Evolutionary conservation across 2,888 invertebrate genomes (phyloP), one percentile per base, ranked within the genome.

Genomic region (Cremastinae sp.): DNA sequence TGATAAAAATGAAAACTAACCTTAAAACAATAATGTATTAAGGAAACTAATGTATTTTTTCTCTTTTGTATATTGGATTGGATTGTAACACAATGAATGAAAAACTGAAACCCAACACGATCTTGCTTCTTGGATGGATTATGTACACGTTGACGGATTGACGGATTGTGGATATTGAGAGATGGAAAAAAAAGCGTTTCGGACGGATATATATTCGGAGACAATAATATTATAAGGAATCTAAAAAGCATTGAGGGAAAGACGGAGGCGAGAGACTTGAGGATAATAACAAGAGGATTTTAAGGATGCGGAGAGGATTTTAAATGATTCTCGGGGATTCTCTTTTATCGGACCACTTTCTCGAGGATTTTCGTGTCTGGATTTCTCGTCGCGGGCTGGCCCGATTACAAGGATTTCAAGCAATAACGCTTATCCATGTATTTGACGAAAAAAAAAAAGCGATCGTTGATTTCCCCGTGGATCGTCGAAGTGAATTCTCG

Each of bases 21-120:
- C 75, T 70, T 72, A 79, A 59, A 61, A 76, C n/a, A 61, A 79
- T 68, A 72, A 71, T 79, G 73, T 79, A 74, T 79, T 78, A 78
- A 78, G 81, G 79, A 80, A 80, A 89, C 89, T 90, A 90, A 90
- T 89, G 89, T 88, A 88, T 89, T 90, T 90, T 89, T 89, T 89
- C 89, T 89, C 88, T 90, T 90, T 89, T 90, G 89, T 89, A 89
- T 89, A 89, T 89, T 88, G 89, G 89, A 89, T 89, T 88, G 89
- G 89, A 90, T 90, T 89, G 85, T 89, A 88, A 88, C 89, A 86
- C 89, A 88, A 90, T 89, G 89, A 89, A 88, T 89, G 89, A 89
- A 89, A 89, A 88, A 88, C 89, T 89, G 88, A 89, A 89, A 88
- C 86, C 89, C 84, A 87, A 76, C 88, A 89, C 89, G 88, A 88